Evolutionary conservation across 2,797 vertebrate species (phyloP), one percentile per base, ranked within the genome.

Genomic region (Hybognathus amarus): DNA sequence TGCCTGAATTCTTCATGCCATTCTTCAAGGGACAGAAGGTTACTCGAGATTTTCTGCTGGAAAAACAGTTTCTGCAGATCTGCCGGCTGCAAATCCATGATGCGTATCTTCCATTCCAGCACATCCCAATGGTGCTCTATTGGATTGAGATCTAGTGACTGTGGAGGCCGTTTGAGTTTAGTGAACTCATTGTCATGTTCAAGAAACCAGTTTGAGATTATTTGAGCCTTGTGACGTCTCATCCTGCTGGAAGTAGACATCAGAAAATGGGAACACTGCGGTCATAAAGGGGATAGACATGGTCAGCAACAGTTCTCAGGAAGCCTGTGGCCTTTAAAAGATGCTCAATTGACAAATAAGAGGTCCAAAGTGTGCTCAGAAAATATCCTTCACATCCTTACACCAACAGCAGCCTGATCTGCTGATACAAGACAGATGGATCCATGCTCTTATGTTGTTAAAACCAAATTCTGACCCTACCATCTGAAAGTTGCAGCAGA

Each of bases 61-160:
- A 30, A 33, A 33, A 2, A 33, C 84, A 89, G 86, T 90, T 91
- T 83, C 75, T 86, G 87, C 82, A 91, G 89, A 90, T 91, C 92
- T 91, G 84, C 91, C 76, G 50, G 90, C 85, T 91, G 86, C 86
- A 91, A 87, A 90, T 92, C 86, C 56, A 87, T 88, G 67, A 90
- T 90, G 85, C 0, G 0, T 90, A 87, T 90, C 82, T 92, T 84
- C 75, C 22, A 4, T 89, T 91, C 85, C 86, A 90, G 45, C 84
- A 88, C 81, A 86, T 86, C 80, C 59, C 77, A 86, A 80, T 80
- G 52, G 22, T 88, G 78, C 77, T 85, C 75, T 66, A 33, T 82
- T 87, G 75, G 22, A 77, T 61, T 83, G 45, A 85, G 77, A 87
- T 82, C 79, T 79, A 42, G 75, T 75, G 83, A 85, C 80, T 76